Evolutionary conservation across 2,797 vertebrate species (phyloP), one percentile per base, ranked within the genome.

Genomic region (Arrhamphus sclerolepis): DNA sequence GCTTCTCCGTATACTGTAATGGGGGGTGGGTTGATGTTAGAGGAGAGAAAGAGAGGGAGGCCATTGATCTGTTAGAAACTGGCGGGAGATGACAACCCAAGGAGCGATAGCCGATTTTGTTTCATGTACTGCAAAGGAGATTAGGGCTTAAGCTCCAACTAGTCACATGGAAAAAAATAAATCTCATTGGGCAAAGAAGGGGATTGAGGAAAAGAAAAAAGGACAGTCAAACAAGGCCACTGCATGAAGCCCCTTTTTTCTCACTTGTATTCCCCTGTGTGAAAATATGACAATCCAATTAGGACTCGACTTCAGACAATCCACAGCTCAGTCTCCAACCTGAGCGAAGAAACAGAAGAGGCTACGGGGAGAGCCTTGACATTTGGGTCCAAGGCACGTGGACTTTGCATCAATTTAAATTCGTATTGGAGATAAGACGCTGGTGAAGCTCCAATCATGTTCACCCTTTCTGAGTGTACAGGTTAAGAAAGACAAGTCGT

Each of bases 211-310:
- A 49, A 58, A 54, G 68, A 56, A 67, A 60, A 77, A 75, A 63
- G 53, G 39, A 66, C 39, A 76, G 72, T 66, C 78, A 82, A 86
- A 78, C 70, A 83, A 77, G 78, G 75, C 65, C 68, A 56, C 63
- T 20, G 69, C 5, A 24, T 46, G 68, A 80, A 72, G 70, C 70
- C 66, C 46, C 66, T 79, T 78, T 42, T 50, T 77, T 21, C 68
- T 62, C 50, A 40, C 70, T 77, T 73, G 68, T 80, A 83, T 81
- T 80, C 86, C 75, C 80, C 65, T 2, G 40, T 61, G 79, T 69
- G 41, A 67, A 73, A 76, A 89, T 78, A 79, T 78, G 75, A 84
- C 84, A 89, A 90, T 91, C 82, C 85, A 88, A 92, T 92, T 88
- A 90, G 67, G 5, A 11, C 57, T 38, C 49, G 52, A 50, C 69